These are phyloP conservation scores for Heloderma charlesbogerti DNA, from an alignment of 2,113 vertebrate species.

Conservation along the genomic window DNA sequence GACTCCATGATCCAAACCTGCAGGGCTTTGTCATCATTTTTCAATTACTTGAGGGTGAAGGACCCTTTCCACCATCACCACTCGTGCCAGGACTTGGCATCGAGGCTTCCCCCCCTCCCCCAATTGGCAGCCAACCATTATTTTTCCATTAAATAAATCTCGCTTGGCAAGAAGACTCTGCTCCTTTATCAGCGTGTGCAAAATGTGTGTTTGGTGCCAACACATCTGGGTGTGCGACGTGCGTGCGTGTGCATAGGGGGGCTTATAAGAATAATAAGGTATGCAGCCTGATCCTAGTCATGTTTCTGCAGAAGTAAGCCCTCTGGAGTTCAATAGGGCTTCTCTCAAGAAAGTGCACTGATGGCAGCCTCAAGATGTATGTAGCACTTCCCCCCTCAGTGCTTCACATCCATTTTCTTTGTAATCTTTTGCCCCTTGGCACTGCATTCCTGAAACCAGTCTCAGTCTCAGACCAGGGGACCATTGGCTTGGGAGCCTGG, in stretches of 20 bases:
- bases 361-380: not conserved
- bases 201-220: not conserved
- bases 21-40: constrained; percentile 20
- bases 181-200: not conserved
- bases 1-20: constrained; percentile 26
- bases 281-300: not conserved
- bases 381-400: not conserved
- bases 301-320: not conserved
- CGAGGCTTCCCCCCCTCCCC: not conserved
- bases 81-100: constrained; percentile 9
- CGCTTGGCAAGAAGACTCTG: not conserved
- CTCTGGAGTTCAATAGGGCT: not conserved
- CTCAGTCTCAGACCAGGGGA: not conserved
- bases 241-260: not conserved
- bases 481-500: not conserved
- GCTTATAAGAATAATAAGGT: not conserved
- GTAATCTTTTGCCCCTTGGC: not conserved
- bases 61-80: not conserved
- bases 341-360: not conserved
- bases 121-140: not conserved
- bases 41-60: not conserved
- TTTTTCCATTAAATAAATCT: not conserved
- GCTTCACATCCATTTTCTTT: not conserved
- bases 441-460: not conserved
- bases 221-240: not conserved